phyloP scores from a whole-genome alignment of 1,140 invertebrate genomes.

The Gerris buenoi region DNA sequence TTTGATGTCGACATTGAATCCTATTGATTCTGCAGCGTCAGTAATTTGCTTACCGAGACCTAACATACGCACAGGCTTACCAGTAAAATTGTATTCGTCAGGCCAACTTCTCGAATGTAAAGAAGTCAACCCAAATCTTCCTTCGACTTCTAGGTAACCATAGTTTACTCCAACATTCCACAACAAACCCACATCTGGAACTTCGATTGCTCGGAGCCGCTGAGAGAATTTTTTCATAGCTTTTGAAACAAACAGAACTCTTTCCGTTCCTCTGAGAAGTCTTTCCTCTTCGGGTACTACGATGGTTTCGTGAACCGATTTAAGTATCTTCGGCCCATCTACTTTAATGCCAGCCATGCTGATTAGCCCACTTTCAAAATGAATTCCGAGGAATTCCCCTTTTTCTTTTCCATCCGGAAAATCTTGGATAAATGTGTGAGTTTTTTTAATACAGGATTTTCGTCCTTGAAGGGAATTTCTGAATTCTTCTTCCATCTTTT shows the following conservation, averaged over 20 bases:
- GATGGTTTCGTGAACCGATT: neutral
- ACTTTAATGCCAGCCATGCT: neutral
- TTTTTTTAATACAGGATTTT: neutral
- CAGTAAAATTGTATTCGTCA: neutral
- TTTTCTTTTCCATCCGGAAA: neutral
- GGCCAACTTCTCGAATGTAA: neutral
- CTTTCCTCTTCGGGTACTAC: neutral
- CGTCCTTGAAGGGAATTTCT: neutral
- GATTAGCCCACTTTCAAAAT: neutral
- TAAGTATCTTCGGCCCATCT: neutral
- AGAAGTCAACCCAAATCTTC: neutral
- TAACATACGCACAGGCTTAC: neutral
- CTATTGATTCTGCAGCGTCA: neutral
- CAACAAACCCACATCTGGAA: neutral
- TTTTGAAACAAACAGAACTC: neutral
- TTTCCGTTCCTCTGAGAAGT: neutral
- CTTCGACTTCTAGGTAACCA: neutral
- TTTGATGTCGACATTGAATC: neutral
- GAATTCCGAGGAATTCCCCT: neutral
- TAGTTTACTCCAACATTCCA: neutral
- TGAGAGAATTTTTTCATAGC: neutral
- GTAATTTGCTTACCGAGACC: neutral
- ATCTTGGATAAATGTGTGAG: neutral
- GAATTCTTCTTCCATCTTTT: neutral
- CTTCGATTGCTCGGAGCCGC: neutral